These are phyloP conservation scores for Artemia sp. DNA, from an alignment of 2,888 invertebrate species.

Conservation along the genomic window DNA sequence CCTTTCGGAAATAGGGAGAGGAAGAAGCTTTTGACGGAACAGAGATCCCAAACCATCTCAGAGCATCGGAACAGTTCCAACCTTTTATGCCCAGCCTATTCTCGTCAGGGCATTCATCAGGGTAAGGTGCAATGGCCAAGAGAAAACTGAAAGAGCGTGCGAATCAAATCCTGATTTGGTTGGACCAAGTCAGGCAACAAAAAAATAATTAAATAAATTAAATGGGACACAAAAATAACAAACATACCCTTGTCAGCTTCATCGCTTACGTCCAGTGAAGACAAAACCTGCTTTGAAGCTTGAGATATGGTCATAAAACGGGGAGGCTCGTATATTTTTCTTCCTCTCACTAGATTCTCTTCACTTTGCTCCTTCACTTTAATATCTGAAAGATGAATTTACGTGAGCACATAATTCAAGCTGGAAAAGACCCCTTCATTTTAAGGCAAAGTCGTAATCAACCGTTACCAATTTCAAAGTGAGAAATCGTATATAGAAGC, in stretches of 20 bases:
- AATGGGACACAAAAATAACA: background rate
- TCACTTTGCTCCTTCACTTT: constrained; percentile 94
- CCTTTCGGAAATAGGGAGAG: no score
- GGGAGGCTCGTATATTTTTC: constrained; percentile 78
- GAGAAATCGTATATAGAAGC: no score
- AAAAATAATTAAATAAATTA: background rate
- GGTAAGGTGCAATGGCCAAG: background rate
- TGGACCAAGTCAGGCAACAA: no score
- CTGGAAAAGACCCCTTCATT: constrained; percentile 3
- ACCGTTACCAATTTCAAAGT: no score
- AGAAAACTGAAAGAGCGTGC: no score
- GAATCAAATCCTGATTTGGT: no score
- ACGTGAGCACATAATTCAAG: background rate
- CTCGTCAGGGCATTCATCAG: background rate
- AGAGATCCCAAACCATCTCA: no score
- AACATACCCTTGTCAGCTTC: constrained; percentile 19
- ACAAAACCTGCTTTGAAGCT: constrained; percentile 65
- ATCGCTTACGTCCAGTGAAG: constrained; percentile 46
- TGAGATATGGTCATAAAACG: constrained; percentile 78
- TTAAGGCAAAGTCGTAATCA: background rate
- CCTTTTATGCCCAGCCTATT: no score
- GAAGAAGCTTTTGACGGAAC: no score
- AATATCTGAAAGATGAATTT: constrained; percentile 50
- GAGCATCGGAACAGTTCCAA: no score
- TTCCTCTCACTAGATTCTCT: constrained; percentile 76